Evolutionary conservation across 2,113 vertebrate species (phyloP).

Genomic region (Xiphophorus couchianus): DNA sequence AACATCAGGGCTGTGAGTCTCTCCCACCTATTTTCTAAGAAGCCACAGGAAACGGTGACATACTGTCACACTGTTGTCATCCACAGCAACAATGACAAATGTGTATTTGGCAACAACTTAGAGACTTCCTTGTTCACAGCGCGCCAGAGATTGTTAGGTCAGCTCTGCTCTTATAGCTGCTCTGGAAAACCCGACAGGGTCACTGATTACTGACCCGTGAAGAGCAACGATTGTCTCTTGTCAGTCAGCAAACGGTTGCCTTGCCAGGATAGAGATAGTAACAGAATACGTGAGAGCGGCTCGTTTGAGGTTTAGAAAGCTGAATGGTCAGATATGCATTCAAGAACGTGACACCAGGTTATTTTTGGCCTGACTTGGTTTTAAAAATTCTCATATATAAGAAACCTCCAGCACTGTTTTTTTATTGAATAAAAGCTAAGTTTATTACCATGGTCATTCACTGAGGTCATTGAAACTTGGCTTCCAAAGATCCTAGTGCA

Average conservation of each 20-base stretch:
- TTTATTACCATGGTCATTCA: background rate
- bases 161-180: constrained; percentile 10
- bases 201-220: constrained; percentile 32
- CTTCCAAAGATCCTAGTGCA: background rate
- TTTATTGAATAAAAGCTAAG: background rate
- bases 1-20: background rate
- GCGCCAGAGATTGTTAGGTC: constrained; percentile 39
- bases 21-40: background rate
- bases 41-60: constrained; percentile 29
- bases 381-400: background rate
- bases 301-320: background rate
- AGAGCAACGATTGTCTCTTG: constrained; percentile 23
- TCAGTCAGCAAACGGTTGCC: background rate
- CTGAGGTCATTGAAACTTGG: too few species aligned
- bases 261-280: constrained; percentile 11
- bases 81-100: constrained; percentile 15
- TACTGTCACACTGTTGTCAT: background rate
- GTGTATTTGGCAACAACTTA: constrained; percentile 5
- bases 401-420: background rate
- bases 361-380: background rate
- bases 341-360: background rate
- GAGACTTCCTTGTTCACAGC: constrained; percentile 13
- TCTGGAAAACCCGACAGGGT: constrained; percentile 8
- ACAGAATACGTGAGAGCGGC: constrained; percentile 7
- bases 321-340: background rate